Conservation (phyloP, 1,140 invertebrate genomes). For the Tetragnatha versicolor region DNA sequence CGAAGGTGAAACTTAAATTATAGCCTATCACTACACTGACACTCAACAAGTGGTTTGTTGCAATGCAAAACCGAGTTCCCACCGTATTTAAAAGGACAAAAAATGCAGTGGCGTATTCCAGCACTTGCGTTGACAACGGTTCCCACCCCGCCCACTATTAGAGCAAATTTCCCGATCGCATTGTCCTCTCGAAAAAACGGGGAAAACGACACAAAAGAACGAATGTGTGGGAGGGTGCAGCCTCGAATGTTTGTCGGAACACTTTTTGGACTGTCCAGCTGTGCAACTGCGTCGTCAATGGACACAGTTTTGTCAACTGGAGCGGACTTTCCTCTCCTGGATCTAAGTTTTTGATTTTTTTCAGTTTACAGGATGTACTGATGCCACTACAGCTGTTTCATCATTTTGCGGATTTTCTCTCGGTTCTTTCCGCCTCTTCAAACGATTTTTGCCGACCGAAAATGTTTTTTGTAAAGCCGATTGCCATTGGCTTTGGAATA, state of each 20-base stretch:
- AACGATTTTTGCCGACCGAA: too few species aligned
- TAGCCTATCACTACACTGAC: too few species aligned
- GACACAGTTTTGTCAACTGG: conserved; percentile 41
- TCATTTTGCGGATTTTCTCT: too few species aligned
- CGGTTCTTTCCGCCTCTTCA: too few species aligned
- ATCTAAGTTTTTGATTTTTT: neutral
- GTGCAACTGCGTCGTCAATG: neutral
- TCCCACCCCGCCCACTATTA: conserved; percentile 37
- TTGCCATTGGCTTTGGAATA: too few species aligned
- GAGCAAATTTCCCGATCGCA: conserved; percentile 31
- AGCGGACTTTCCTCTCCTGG: conserved; percentile 37
- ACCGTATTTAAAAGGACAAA: too few species aligned
- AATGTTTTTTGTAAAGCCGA: too few species aligned
- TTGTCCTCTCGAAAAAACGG: conserved; percentile 7
- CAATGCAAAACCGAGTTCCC: too few species aligned
- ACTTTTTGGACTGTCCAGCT: conserved; percentile 31
- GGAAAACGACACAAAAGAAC: conserved; percentile 32
- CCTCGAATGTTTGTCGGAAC: conserved; percentile 24
- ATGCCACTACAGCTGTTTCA: conserved; percentile 36
- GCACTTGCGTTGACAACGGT: conserved; percentile 15
- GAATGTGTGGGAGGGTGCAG: conserved; percentile 17
- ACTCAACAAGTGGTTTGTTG: too few species aligned
- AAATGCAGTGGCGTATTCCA: neutral
- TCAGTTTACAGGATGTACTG: conserved; percentile 16
- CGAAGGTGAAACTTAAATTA: too few species aligned